These are phyloP conservation scores for Prunella strophiata DNA, from an alignment of 2,797 vertebrate genomes.

Conservation along the genomic window DNA sequence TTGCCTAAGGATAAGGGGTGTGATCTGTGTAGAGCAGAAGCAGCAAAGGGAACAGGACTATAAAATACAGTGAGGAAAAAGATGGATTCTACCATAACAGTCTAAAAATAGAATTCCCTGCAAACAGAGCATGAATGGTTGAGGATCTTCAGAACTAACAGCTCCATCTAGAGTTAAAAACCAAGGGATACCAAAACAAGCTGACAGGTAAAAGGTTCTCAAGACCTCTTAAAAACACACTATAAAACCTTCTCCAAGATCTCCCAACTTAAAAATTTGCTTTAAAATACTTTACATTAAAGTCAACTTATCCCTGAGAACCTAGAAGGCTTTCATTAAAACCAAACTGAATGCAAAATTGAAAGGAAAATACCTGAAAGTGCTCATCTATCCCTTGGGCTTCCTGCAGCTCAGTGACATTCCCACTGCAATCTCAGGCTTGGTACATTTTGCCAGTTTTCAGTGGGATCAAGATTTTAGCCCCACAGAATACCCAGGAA, in stretches of 20 bases:
- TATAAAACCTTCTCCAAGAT: not conserved
- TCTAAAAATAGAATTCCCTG: conserved; percentile 33
- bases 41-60: not conserved
- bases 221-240: not conserved
- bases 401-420: not conserved
- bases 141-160: conserved; percentile 52
- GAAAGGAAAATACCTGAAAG: not conserved
- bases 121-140: not conserved
- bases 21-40: not conserved
- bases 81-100: not conserved
- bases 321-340: not conserved
- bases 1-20: not conserved
- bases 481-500: not conserved
- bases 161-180: conserved; percentile 75
- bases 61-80: not conserved
- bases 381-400: not conserved
- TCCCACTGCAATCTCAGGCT: not conserved
- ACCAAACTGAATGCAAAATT: not conserved
- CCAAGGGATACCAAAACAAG: not conserved
- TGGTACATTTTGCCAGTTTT: not conserved
- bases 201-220: not conserved
- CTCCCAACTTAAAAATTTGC: not conserved
- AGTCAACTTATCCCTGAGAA: not conserved
- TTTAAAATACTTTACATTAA: not conserved
- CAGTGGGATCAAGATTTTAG: not conserved